A percentile compares a stretch with the other conserved stretches of the same genome.
Conservation (phyloP, 2,113 vertebrate species). For the Pteruthius melanotis region DNA sequence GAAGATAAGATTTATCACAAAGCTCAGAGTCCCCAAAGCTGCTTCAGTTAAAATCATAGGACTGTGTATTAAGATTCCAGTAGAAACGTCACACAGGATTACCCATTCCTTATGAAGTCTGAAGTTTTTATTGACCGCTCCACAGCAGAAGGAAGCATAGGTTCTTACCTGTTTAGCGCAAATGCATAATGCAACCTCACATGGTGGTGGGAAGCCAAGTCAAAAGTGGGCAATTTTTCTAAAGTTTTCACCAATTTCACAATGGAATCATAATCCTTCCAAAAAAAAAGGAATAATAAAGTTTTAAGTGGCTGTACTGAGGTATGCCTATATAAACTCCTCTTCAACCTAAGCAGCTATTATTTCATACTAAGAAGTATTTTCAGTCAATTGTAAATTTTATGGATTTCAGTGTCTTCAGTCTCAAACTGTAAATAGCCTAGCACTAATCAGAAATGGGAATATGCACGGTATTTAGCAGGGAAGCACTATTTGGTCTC, state of each 20-base stretch:
- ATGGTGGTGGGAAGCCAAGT: constrained; percentile 89
- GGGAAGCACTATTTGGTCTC: background rate
- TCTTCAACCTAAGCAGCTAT: background rate
- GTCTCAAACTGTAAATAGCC: background rate
- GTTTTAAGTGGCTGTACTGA: background rate
- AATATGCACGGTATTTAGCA: background rate
- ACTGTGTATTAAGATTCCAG: background rate
- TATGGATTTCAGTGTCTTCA: background rate
- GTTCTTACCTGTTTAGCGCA: constrained; percentile 90
- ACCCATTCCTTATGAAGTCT: background rate
- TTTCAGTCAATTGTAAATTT: background rate
- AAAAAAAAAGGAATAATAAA: constrained; percentile 42
- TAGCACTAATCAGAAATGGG: background rate
- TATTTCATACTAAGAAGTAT: background rate
- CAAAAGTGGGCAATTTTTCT: constrained; percentile 95
- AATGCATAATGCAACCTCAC: constrained; percentile 98
- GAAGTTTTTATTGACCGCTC: background rate
- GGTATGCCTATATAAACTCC: background rate
- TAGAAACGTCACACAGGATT: background rate
- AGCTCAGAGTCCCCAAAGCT: background rate
- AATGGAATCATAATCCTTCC: constrained; percentile 94
- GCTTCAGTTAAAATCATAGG: background rate
- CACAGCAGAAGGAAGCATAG: background rate
- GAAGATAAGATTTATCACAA: background rate
- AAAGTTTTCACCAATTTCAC: constrained; percentile 95